phyloP scores from a whole-genome alignment of 2,797 vertebrate species.

The Typhlichthys eigenmanni region DNA sequence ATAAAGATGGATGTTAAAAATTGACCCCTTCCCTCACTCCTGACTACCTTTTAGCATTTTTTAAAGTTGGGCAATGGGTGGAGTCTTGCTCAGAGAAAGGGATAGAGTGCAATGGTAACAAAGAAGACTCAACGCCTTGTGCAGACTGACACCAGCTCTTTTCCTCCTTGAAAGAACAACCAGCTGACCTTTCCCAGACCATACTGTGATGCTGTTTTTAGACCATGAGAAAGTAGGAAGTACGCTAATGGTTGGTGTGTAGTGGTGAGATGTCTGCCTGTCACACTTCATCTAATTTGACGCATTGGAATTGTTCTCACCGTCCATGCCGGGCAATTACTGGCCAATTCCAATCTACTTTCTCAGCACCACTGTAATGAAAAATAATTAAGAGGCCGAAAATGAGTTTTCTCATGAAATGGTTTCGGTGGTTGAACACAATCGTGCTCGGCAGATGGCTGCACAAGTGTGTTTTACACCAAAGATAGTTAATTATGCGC shows the following conservation, averaged over 20 bases:
- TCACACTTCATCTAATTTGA: conserved; percentile 98
- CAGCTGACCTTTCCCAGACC: conserved; percentile 89
- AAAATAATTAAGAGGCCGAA: conserved; percentile 99
- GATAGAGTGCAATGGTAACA: conserved; percentile 48
- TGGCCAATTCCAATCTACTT: conserved; percentile 96
- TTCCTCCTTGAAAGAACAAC: conserved; percentile 77
- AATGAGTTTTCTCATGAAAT: conserved; percentile 99
- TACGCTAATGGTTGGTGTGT: conserved; percentile 89
- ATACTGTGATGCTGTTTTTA: conserved; percentile 81
- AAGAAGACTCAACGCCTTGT: conserved; percentile 79
- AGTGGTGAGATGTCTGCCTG: conserved; percentile 91
- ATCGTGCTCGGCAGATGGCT: conserved; percentile 93
- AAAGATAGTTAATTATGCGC: conserved; percentile 92
- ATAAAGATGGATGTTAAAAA: too few species aligned
- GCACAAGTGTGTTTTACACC: conserved; percentile 87
- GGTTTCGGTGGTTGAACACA: conserved; percentile 92
- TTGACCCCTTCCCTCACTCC: too few species aligned
- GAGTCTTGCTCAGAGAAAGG: conserved; percentile 4
- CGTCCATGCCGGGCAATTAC: conserved; percentile 93
- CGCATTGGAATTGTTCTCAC: conserved; percentile 88
- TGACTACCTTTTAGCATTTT: too few species aligned
- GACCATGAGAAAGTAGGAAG: conserved; percentile 89
- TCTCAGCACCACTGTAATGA: conserved; percentile 92
- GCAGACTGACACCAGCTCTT: conserved; percentile 73
- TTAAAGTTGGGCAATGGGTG: too few species aligned